A percentile compares a stretch with the other conserved stretches of the same genome.
Conservation (phyloP, 37 sponge, comb jelly and placozoan genomes). For the Beroe ovata region DNA sequence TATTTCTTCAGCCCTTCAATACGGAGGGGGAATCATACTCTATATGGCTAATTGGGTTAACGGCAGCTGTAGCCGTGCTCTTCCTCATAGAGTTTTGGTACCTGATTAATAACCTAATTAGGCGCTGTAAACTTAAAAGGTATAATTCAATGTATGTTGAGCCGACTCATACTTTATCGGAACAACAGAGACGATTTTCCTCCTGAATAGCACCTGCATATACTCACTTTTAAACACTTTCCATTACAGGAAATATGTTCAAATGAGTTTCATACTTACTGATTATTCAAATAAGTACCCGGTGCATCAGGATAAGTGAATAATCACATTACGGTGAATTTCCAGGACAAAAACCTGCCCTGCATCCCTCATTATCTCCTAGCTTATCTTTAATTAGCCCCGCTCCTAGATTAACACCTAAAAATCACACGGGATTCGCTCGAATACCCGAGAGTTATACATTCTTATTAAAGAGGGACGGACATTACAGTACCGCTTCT, state of each 20-base stretch:
- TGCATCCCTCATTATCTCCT: background rate
- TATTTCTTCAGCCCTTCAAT: conserved; percentile 4
- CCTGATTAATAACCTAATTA: background rate
- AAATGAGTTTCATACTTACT: background rate
- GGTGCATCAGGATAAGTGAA: background rate
- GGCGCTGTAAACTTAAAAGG: background rate
- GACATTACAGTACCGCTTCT: background rate
- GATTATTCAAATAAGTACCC: background rate
- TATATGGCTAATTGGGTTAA: background rate
- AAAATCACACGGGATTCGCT: background rate
- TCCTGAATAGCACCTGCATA: background rate
- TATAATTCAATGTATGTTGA: background rate
- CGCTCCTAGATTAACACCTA: background rate
- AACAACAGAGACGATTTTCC: background rate
- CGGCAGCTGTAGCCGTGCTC: background rate
- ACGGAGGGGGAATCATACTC: background rate
- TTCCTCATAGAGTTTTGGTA: background rate
- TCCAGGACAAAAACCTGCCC: background rate
- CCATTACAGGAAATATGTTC: background rate
- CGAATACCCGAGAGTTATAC: background rate
- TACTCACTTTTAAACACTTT: background rate
- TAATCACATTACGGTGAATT: background rate
- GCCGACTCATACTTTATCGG: background rate
- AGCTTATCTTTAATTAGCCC: background rate
- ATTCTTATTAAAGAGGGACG: background rate